Evolutionary conservation across 2,888 invertebrate genomes (phyloP).

Genomic region (Andricus quercusramuli): DNA sequence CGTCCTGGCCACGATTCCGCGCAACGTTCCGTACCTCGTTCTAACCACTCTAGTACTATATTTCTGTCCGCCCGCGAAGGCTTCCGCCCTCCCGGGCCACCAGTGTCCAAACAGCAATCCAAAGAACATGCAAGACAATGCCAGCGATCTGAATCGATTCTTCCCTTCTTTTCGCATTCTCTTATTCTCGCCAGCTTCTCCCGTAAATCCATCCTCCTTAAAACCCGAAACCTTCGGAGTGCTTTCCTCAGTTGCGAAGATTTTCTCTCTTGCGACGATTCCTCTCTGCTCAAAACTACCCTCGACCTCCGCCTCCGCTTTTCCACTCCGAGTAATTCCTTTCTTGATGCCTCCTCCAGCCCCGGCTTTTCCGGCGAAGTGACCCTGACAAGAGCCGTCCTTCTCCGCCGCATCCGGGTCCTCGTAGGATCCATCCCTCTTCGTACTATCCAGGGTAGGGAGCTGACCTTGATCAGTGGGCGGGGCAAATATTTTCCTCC

Average conservation of each 20-base stretch:
- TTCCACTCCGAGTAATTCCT: constrained; percentile 9
- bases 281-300: neutral
- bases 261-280: neutral
- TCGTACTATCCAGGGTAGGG: constrained; percentile 41
- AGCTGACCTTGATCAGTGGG: constrained; percentile 40
- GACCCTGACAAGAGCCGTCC: neutral
- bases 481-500: constrained; percentile 62
- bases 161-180: constrained; percentile 25
- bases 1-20: constrained; percentile 91
- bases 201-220: constrained; percentile 16
- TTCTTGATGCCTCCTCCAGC: neutral
- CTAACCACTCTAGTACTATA: constrained; percentile 90
- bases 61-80: constrained; percentile 84
- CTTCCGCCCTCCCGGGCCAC: constrained; percentile 66
- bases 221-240: neutral
- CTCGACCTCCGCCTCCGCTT: constrained; percentile 14
- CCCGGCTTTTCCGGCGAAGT: neutral
- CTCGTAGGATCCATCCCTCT: neutral
- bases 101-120: constrained; percentile 61
- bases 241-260: neutral
- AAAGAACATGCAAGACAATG: constrained; percentile 52
- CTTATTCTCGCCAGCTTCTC: constrained; percentile 41
- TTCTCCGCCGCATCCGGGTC: constrained; percentile 10
- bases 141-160: constrained; percentile 38
- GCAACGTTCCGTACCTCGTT: constrained; percentile 93